Conservation (phyloP, 2,113 vertebrate genomes). For the Apodemus sylvaticus region DNA sequence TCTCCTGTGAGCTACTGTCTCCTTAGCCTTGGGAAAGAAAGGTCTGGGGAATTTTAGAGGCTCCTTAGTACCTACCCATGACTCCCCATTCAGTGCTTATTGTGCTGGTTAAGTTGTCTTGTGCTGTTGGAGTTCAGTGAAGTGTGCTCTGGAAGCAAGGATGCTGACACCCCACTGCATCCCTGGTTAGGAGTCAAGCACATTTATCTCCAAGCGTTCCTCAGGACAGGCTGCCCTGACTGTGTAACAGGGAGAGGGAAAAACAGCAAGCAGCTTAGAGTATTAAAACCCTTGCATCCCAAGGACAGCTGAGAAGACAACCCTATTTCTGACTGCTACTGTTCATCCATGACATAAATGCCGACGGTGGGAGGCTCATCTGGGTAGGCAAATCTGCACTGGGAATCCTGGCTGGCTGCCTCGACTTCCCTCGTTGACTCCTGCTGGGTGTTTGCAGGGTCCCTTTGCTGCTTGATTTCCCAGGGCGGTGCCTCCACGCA, state of each 20-base stretch:
- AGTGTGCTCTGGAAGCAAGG: not conserved
- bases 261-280: too few species aligned
- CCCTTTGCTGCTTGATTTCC: not conserved
- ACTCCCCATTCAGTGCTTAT: not conserved
- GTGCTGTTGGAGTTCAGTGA: too few species aligned
- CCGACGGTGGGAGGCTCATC: not conserved
- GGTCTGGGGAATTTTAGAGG: not conserved
- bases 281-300: not conserved
- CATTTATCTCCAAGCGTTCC: not conserved
- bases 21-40: accelerated
- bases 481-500: not conserved
- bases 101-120: too few species aligned
- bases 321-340: not conserved
- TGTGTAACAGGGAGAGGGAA: not conserved
- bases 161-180: too few species aligned
- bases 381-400: too few species aligned
- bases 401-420: not conserved
- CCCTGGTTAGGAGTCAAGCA: not conserved
- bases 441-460: not conserved
- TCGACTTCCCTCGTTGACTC: not conserved
- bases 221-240: not conserved
- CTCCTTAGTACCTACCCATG: not conserved
- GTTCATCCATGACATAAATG: not conserved
- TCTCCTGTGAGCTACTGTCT: not conserved
- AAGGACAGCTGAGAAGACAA: too few species aligned